These are phyloP conservation scores for Cettia cetti DNA, from an alignment of 2,113 vertebrate genomes.

Conservation along the genomic window DNA sequence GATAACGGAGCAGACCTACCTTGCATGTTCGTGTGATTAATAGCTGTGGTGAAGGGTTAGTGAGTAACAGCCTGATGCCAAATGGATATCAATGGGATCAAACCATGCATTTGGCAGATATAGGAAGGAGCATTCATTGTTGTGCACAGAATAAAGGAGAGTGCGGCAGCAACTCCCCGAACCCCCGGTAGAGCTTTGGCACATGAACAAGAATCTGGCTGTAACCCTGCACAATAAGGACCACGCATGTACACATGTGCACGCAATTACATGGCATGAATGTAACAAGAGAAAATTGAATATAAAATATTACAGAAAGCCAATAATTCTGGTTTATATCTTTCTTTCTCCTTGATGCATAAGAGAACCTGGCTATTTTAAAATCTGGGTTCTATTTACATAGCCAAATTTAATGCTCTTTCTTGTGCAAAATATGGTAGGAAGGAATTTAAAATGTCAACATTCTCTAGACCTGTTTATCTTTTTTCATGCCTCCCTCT, in stretches of 20 bases:
- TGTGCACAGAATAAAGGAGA: slow-evolving; percentile 17
- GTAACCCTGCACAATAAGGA: slow-evolving; percentile 47
- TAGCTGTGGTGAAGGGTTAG: slow-evolving; percentile 6
- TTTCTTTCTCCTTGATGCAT: slow-evolving; percentile 53
- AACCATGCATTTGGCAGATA: slow-evolving; percentile 25
- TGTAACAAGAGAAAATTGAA: slow-evolving; percentile 54
- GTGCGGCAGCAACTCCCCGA: neutral
- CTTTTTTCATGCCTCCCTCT: neutral
- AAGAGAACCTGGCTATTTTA: slow-evolving; percentile 58
- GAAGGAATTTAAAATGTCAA: slow-evolving; percentile 52
- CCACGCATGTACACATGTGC: slow-evolving; percentile 57
- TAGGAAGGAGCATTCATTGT: slow-evolving; percentile 13
- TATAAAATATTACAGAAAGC: slow-evolving; percentile 66
- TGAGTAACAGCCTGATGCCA: slow-evolving; percentile 18
- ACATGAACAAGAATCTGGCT: slow-evolving; percentile 18
- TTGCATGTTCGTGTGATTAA: slow-evolving; percentile 4
- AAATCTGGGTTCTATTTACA: slow-evolving; percentile 55
- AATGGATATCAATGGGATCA: slow-evolving; percentile 45
- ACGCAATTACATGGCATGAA: slow-evolving; percentile 57
- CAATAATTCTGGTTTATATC: slow-evolving; percentile 62
- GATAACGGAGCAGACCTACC: neutral
- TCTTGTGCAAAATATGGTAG: slow-evolving; percentile 32
- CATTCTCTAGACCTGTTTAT: slow-evolving; percentile 30
- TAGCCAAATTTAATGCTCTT: slow-evolving; percentile 41
- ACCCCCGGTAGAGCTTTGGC: slow-evolving; percentile 30